phyloP scores from a whole-genome alignment of 2,113 vertebrate genomes.

The Rhea pennata region DNA sequence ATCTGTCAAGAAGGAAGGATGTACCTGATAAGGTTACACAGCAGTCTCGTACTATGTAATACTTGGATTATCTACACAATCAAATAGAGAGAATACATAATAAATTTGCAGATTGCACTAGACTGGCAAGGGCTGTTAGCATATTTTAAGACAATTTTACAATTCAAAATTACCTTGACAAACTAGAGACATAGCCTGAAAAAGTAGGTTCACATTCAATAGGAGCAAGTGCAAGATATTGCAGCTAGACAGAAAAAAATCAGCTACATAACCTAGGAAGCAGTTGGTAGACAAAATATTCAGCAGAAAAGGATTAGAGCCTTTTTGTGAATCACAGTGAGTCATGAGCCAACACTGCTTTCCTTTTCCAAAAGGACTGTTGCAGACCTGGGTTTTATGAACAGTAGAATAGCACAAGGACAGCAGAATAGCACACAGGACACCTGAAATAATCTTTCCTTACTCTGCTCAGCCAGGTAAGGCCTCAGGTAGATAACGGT shows the following conservation, averaged over 20 bases:
- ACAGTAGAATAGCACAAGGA: background rate
- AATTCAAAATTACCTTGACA: background rate
- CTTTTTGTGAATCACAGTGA: background rate
- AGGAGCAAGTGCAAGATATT: background rate
- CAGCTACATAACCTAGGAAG: background rate
- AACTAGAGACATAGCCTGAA: background rate
- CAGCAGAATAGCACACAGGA: background rate
- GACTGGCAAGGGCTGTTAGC: background rate
- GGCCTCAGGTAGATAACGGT: rapidly evolving
- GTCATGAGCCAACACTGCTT: background rate
- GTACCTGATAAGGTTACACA: background rate
- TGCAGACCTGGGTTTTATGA: background rate
- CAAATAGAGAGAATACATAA: background rate
- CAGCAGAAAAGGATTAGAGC: background rate
- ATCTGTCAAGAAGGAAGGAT: background rate
- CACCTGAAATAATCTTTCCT: background rate
- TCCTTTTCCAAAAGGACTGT: rapidly evolving
- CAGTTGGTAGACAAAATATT: background rate
- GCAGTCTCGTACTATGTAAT: background rate
- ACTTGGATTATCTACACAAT: rapidly evolving
- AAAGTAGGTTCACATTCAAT: background rate
- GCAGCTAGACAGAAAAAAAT: background rate
- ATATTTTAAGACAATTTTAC: background rate
- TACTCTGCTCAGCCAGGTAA: background rate
- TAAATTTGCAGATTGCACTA: background rate